These are phyloP conservation scores for Caenorhabditis remanei DNA, from an alignment of 1,140 invertebrate species.

Conservation along the genomic window DNA sequence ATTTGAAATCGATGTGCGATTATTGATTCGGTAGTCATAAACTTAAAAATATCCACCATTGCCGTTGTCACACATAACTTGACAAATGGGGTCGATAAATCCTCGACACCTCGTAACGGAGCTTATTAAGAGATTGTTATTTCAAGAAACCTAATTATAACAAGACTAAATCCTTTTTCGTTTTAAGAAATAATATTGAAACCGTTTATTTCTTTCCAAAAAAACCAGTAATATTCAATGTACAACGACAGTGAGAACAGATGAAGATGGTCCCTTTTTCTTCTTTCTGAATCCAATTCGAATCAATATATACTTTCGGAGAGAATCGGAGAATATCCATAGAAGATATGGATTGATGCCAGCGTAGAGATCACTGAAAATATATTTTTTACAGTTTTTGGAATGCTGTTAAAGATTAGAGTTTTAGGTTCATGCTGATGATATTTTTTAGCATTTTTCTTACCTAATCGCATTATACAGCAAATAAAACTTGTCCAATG, in stretches of 20 bases:
- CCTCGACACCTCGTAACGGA: neutral
- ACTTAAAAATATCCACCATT: conserved; percentile 51
- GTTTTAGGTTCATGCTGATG: too few relatives aligned
- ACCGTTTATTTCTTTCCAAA: neutral
- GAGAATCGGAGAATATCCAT: conserved; percentile 28
- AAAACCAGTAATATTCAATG: neutral
- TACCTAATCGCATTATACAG: conserved; percentile 57
- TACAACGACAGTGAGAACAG: neutral
- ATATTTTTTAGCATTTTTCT: too few relatives aligned
- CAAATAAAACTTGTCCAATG: conserved; percentile 53
- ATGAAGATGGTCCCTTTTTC: neutral
- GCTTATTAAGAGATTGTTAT: too few relatives aligned
- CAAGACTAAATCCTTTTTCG: neutral
- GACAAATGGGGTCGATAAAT: conserved; percentile 51
- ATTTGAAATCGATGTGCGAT: neutral
- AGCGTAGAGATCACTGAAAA: conserved; percentile 51
- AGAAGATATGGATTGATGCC: conserved; percentile 57
- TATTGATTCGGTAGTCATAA: too few relatives aligned
- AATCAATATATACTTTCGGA: conserved; percentile 21
- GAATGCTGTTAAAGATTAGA: too few relatives aligned
- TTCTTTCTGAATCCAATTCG: neutral
- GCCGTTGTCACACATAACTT: conserved; percentile 26
- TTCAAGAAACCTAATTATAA: too few relatives aligned
- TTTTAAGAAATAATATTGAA: too few relatives aligned
- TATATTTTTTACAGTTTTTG: neutral